Evolutionary conservation across 2,113 vertebrate genomes (phyloP).

Genomic region (Pelvicachromis taeniatus): DNA sequence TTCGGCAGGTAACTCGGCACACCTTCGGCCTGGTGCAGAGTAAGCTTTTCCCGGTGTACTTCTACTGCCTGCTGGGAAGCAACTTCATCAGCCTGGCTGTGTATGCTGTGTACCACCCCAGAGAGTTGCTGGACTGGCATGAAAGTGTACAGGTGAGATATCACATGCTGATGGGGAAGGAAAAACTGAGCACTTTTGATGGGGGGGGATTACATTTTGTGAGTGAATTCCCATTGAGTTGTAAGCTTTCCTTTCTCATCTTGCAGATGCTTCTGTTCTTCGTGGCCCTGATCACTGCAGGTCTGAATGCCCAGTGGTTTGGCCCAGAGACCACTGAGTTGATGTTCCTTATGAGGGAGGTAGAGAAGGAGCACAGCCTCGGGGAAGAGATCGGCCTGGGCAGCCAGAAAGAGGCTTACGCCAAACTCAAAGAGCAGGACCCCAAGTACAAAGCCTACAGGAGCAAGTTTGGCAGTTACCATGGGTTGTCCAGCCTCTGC

Average conservation of each 20-base stretch:
- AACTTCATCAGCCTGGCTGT: slow-evolving; percentile 75
- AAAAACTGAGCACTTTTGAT: neutral
- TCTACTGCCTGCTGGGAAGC: slow-evolving; percentile 75
- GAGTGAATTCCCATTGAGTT: neutral
- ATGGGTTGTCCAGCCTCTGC: slow-evolving; percentile 80
- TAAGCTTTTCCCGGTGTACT: slow-evolving; percentile 84
- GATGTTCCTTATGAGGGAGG: slow-evolving; percentile 75
- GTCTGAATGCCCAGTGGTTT: slow-evolving; percentile 80
- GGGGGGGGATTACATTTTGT: neutral
- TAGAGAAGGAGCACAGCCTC: slow-evolving; percentile 81
- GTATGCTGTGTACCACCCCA: slow-evolving; percentile 73
- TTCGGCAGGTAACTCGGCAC: slow-evolving; percentile 73
- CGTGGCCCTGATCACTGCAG: slow-evolving; percentile 63
- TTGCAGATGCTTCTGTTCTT: slow-evolving; percentile 79
- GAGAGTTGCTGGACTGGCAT: slow-evolving; percentile 75
- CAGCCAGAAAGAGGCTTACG: slow-evolving; percentile 72
- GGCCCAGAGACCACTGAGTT: slow-evolving; percentile 66
- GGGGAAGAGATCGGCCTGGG: slow-evolving; percentile 73
- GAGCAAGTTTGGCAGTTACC: slow-evolving; percentile 75
- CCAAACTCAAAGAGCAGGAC: slow-evolving; percentile 79
- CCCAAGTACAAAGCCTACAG: slow-evolving; percentile 77
- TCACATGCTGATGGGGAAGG: neutral
- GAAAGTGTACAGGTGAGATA: slow-evolving; percentile 77
- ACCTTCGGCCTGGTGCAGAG: slow-evolving; percentile 86
- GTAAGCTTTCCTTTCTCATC: neutral